Conservation (phyloP, 2,797 vertebrate species). For the Alectoris magna region DNA sequence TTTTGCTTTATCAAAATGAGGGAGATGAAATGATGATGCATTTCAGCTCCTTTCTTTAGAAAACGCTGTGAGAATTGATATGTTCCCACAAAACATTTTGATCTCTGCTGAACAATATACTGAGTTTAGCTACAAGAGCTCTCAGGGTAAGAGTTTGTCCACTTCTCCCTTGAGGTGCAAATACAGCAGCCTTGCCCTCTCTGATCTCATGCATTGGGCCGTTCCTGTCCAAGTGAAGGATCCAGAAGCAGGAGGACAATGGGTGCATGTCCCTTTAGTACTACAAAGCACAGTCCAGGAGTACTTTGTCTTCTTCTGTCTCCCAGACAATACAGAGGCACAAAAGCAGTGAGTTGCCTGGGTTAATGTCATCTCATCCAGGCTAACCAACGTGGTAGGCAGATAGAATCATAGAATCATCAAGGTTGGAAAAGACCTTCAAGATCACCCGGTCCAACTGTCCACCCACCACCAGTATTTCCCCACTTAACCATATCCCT, state of each 20-base stretch:
- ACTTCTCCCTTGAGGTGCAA: neutral
- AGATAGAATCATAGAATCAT: neutral
- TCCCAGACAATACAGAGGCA: neutral
- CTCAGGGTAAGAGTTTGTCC: neutral
- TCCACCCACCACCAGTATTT: too few relatives aligned
- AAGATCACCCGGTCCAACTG: too few relatives aligned
- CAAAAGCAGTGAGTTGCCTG: neutral
- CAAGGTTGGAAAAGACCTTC: too few relatives aligned
- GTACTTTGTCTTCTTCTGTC: neutral
- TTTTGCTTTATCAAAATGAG: neutral
- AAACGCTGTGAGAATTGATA: neutral
- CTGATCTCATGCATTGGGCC: too few relatives aligned
- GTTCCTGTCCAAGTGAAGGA: neutral
- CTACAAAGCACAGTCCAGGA: neutral
- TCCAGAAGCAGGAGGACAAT: neutral
- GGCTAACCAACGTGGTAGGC: fast-evolving
- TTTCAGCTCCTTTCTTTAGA: neutral
- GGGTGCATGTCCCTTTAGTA: fast-evolving
- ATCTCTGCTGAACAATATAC: neutral
- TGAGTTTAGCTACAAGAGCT: neutral
- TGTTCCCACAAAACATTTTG: neutral
- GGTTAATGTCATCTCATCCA: neutral
- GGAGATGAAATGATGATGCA: neutral
- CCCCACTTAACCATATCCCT: too few relatives aligned
- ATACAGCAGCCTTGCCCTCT: neutral